A percentile compares a stretch with the other conserved stretches of the same genome.
phyloP scores from a whole-genome alignment of 1,140 invertebrate genomes.

The Antheraea pernyi region DNA sequence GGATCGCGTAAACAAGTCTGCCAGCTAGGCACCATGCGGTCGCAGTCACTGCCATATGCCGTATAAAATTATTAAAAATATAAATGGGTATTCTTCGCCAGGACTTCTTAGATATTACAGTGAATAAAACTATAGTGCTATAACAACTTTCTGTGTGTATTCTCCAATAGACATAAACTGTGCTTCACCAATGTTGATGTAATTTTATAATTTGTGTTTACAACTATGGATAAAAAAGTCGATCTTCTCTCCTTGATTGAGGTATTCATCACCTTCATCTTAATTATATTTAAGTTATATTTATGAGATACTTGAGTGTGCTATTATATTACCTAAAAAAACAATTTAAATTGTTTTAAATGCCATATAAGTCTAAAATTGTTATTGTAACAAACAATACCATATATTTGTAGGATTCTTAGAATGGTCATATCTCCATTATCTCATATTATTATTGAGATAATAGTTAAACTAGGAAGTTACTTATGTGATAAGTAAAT shows the following conservation, averaged over 20 bases:
- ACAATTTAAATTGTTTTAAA: background rate
- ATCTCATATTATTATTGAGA: constrained; percentile 3
- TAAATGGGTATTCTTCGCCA: constrained; percentile 3
- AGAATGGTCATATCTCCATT: background rate
- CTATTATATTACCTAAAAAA: background rate
- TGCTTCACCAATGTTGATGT: constrained; percentile 52
- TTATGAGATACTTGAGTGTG: constrained; percentile 2
- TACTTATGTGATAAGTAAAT: background rate
- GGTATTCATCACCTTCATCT: constrained; percentile 46
- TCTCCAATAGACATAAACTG: constrained; percentile 17
- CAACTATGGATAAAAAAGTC: constrained; percentile 75
- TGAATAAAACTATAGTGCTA: constrained; percentile 6
- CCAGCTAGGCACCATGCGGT: constrained; percentile 76
- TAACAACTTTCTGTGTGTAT: constrained; percentile 12
- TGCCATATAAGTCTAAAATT: background rate
- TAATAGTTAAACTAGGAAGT: constrained; percentile 7
- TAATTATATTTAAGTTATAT: background rate
- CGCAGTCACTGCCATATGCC: constrained; percentile 61
- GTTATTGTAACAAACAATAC: background rate
- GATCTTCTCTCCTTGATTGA: constrained; percentile 75
- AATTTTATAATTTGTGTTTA: constrained; percentile 34
- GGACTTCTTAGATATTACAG: constrained; percentile 23
- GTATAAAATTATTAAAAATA: constrained; percentile 32
- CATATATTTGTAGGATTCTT: too few relatives aligned
- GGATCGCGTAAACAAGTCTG: constrained; percentile 61